These are phyloP conservation scores for Cantharis lateralis DNA, from an alignment of 2,888 invertebrate genomes.

Conservation along the genomic window DNA sequence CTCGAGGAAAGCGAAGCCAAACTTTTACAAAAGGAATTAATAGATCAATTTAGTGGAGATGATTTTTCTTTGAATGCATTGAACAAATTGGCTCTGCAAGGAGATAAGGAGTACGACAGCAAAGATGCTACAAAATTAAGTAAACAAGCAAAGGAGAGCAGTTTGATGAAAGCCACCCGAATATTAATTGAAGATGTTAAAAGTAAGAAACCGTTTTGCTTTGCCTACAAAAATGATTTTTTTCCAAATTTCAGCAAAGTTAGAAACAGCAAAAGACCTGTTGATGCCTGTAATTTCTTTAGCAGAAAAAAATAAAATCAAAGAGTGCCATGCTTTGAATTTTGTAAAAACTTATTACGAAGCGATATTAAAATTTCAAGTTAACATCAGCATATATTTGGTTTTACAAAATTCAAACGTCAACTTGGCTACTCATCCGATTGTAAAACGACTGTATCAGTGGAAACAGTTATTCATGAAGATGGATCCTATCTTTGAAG, in stretches of 20 bases:
- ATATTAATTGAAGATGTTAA: slow-evolving; percentile 78
- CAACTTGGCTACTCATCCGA: slow-evolving; percentile 83
- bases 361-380: slow-evolving; percentile 56
- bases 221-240: background rate
- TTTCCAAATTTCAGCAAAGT: slow-evolving; percentile 42
- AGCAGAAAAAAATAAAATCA: slow-evolving; percentile 64
- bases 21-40: slow-evolving; percentile 76
- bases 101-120: slow-evolving; percentile 34
- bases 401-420: slow-evolving; percentile 77
- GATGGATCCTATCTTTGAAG: slow-evolving; percentile 71
- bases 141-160: slow-evolving; percentile 88
- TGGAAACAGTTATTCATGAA: slow-evolving; percentile 77
- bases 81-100: slow-evolving; percentile 40
- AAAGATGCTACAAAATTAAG: slow-evolving; percentile 60
- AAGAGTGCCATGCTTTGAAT: slow-evolving; percentile 67
- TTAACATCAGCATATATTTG: slow-evolving; percentile 83
- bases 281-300: slow-evolving; percentile 71
- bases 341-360: slow-evolving; percentile 65
- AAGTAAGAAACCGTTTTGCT: slow-evolving; percentile 57
- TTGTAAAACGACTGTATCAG: slow-evolving; percentile 82
- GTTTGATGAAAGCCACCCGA: slow-evolving; percentile 52
- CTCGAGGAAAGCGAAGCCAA: slow-evolving; percentile 84
- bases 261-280: slow-evolving; percentile 68
- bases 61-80: slow-evolving; percentile 72
- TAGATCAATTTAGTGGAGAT: slow-evolving; percentile 77